Evolutionary conservation across 2,888 invertebrate species (phyloP).

Genomic region (Cacoxenus indagator): DNA sequence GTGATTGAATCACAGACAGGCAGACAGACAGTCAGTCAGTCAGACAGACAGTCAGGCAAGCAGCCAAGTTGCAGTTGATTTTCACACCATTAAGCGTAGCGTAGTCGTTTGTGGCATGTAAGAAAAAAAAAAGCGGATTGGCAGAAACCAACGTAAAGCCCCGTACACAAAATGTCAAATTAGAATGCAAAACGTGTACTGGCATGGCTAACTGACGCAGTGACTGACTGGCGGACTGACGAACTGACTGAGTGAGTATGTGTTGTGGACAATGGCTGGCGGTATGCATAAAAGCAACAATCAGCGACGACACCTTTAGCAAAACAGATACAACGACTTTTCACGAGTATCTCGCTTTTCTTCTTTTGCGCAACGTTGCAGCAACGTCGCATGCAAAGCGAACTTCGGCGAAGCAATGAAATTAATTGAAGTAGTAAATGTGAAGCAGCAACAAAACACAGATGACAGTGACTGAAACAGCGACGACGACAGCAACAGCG

Average conservation of each 20-base stretch:
- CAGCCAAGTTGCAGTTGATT: constrained; percentile 38
- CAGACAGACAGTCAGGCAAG: constrained; percentile 19
- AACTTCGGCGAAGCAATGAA: constrained; percentile 41
- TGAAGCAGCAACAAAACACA: constrained; percentile 24
- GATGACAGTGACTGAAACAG: neutral
- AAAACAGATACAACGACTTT: neutral
- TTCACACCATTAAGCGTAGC: constrained; percentile 41
- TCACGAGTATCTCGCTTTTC: neutral
- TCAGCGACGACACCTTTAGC: constrained; percentile 28
- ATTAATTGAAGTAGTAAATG: constrained; percentile 58
- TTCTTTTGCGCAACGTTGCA: constrained; percentile 4
- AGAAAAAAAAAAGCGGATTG: neutral
- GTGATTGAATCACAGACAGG: constrained; percentile 62
- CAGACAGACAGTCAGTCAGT: neutral
- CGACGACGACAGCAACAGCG: constrained; percentile 46
- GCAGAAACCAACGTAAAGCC: constrained; percentile 20
- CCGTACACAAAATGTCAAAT: constrained; percentile 58
- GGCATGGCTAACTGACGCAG: neutral
- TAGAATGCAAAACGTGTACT: constrained; percentile 67
- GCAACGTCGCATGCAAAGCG: constrained; percentile 56
- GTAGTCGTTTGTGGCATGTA: neutral
- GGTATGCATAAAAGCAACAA: constrained; percentile 51
- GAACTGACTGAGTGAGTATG: neutral
- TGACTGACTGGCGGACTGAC: constrained; percentile 3
- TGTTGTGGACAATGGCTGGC: constrained; percentile 35